A percentile compares a stretch with the other conserved stretches of the same genome.
Evolutionary conservation across 2,113 vertebrate genomes (phyloP).

Genomic region (Aphyosemion australe): DNA sequence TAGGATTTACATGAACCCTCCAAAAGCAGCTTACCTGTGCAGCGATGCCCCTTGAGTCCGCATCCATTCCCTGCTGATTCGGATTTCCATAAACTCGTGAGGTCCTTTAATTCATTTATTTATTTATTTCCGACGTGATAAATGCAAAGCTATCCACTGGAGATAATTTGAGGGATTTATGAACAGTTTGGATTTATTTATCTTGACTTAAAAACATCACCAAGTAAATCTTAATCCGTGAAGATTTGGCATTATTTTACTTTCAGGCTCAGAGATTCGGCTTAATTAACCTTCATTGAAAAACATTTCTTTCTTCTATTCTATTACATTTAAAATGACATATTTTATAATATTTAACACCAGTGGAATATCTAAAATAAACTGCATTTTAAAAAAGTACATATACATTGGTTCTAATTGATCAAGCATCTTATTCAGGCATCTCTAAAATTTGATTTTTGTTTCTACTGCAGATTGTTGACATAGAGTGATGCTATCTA

Average conservation of each 20-base stretch:
- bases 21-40: constrained; percentile 82
- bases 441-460: too few species aligned
- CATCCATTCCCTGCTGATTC: constrained; percentile 66
- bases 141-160: constrained; percentile 72
- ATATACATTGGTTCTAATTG: too few species aligned
- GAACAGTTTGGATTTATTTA: constrained; percentile 68
- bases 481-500: too few species aligned
- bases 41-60: constrained; percentile 76
- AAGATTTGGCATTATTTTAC: constrained; percentile 42
- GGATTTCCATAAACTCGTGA: constrained; percentile 76
- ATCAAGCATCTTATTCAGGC: too few species aligned
- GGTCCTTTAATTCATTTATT: constrained; percentile 36
- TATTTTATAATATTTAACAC: too few species aligned
- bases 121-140: constrained; percentile 50
- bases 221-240: constrained; percentile 56
- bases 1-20: constrained; percentile 82
- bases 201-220: constrained; percentile 60
- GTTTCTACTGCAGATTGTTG: too few species aligned
- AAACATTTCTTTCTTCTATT: constrained; percentile 35
- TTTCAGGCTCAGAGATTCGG: constrained; percentile 31
- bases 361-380: too few species aligned
- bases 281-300: constrained; percentile 6
- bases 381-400: too few species aligned
- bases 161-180: constrained; percentile 77
- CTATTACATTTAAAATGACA: too few species aligned